A percentile compares a stretch with the other conserved stretches of the same genome.
phyloP scores from a whole-genome alignment of 2,888 invertebrate species.

The Stictocephala bisonia region DNA sequence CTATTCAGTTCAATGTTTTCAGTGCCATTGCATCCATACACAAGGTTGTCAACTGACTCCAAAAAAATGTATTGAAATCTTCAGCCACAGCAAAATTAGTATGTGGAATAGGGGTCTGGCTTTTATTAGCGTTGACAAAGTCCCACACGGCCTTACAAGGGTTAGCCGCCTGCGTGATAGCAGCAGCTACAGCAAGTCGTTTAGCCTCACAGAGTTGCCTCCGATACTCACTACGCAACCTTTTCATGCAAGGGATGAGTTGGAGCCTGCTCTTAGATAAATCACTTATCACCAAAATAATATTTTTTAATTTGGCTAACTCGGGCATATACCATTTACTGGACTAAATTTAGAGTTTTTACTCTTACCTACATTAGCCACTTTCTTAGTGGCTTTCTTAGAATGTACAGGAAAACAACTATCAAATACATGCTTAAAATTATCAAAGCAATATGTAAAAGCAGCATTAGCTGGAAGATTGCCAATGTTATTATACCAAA shows the following conservation, averaged over 20 bases:
- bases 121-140: neutral
- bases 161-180: neutral
- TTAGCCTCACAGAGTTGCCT: neutral
- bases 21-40: neutral
- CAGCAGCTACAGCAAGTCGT: neutral
- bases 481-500: no score
- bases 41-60: neutral
- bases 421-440: neutral
- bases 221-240: neutral
- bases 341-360: neutral
- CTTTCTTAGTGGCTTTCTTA: no score
- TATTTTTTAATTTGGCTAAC: neutral
- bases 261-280: neutral
- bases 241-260: neutral
- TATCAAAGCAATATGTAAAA: slow-evolving; percentile 1
- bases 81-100: neutral
- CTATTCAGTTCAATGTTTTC: no score
- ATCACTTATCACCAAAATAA: neutral
- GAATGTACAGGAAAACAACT: neutral
- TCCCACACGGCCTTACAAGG: slow-evolving; percentile 18
- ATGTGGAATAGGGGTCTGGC: neutral
- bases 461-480: neutral
- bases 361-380: neutral
- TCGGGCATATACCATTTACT: slow-evolving; percentile 5
- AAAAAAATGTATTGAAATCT: slow-evolving; percentile 1